Evolutionary conservation across 2,797 vertebrate species (phyloP).

Genomic region (Notolabrus celidotus): DNA sequence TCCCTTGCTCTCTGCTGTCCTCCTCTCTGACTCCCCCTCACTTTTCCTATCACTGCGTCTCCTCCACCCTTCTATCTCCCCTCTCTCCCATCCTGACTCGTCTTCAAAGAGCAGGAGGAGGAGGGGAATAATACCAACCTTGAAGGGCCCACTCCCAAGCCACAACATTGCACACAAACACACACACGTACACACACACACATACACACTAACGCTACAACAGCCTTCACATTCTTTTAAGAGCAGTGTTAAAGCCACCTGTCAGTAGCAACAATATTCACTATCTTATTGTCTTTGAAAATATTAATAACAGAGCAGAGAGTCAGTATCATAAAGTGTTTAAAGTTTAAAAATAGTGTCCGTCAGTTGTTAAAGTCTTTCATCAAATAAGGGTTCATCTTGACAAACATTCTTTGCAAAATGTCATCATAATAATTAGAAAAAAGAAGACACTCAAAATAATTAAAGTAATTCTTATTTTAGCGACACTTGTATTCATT

Average conservation of each 20-base stretch:
- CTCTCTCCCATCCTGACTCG: slow-evolving; percentile 68
- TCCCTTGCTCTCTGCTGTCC: slow-evolving; percentile 8
- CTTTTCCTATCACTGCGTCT: slow-evolving; percentile 58
- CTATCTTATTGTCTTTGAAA: neutral
- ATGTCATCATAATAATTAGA: too few species aligned
- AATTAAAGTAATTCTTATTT: too few species aligned
- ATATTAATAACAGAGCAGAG: neutral
- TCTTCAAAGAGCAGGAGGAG: slow-evolving; percentile 67
- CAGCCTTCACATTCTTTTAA: slow-evolving; percentile 19
- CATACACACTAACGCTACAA: slow-evolving; percentile 32
- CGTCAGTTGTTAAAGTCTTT: too few species aligned
- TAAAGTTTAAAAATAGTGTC: neutral
- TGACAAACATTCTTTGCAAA: too few species aligned
- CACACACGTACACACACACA: slow-evolving; percentile 27
- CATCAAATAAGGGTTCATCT: too few species aligned
- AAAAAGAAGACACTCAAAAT: too few species aligned
- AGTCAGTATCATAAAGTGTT: neutral
- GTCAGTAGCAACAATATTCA: neutral
- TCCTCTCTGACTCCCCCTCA: slow-evolving; percentile 38
- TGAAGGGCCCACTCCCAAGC: slow-evolving; percentile 69
- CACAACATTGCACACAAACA: slow-evolving; percentile 67
- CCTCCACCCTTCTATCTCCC: slow-evolving; percentile 61
- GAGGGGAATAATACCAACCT: slow-evolving; percentile 59
- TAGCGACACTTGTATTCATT: too few species aligned
- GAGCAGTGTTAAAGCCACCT: slow-evolving; percentile 1